phyloP scores from a whole-genome alignment of 2,888 invertebrate genomes.

The Colletes collaris region DNA sequence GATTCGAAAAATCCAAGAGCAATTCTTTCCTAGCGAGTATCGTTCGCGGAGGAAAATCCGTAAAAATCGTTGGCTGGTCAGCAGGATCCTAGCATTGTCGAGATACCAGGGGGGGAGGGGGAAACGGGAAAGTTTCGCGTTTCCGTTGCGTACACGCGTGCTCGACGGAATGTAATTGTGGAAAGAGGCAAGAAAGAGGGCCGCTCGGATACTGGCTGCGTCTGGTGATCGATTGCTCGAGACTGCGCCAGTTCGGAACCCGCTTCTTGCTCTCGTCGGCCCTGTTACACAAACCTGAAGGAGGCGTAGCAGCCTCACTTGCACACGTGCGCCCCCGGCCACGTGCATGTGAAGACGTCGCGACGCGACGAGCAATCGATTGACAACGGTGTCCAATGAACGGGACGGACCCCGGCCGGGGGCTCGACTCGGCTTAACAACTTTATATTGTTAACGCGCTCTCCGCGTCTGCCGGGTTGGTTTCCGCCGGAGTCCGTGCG shows the following conservation, averaged over 20 bases:
- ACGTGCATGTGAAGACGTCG: conserved; percentile 49
- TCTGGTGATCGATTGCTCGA: conserved; percentile 65
- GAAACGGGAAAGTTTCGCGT: too few relatives aligned
- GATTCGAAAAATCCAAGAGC: too few relatives aligned
- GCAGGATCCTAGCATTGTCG: too few relatives aligned
- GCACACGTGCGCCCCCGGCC: conserved; percentile 5
- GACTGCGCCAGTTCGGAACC: conserved; percentile 51
- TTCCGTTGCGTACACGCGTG: background rate
- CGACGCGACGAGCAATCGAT: conserved; percentile 41
- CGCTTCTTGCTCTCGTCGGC: conserved; percentile 52
- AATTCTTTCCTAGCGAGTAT: too few relatives aligned
- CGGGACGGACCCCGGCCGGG: conserved; percentile 16
- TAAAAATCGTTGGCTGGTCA: too few relatives aligned
- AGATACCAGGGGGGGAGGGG: too few relatives aligned
- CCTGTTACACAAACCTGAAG: conserved; percentile 48
- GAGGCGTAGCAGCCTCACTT: conserved; percentile 16
- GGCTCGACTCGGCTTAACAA: conserved; percentile 48
- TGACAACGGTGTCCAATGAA: conserved; percentile 43
- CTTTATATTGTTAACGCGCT: conserved; percentile 54
- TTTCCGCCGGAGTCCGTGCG: background rate
- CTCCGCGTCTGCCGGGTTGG: conserved; percentile 22
- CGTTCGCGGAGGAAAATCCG: too few relatives aligned
- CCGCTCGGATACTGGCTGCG: conserved; percentile 18
- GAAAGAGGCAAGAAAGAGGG: conserved; percentile 20
- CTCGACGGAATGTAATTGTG: conserved; percentile 47